Conservation (phyloP, 2,888 invertebrate species). For the Folsomia manolachei region DNA sequence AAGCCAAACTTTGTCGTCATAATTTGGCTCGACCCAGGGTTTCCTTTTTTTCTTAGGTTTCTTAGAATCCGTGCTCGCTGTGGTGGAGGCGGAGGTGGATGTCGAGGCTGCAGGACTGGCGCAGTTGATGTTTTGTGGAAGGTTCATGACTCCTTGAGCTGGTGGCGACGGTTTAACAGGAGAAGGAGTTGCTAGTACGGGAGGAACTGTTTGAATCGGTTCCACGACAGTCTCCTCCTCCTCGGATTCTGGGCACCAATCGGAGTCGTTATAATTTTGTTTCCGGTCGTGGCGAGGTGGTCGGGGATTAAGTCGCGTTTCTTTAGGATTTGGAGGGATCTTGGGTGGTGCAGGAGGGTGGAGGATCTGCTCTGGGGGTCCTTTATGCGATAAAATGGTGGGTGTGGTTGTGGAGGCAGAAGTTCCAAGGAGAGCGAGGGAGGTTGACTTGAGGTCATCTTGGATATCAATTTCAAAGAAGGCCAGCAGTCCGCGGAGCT, state of each 20-base stretch:
- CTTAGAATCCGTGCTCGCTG: background rate
- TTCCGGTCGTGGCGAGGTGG: too few species aligned
- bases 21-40: conserved; percentile 28
- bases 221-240: background rate
- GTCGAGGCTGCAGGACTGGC: too few species aligned
- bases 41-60: background rate
- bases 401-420: background rate
- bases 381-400: background rate
- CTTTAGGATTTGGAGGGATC: too few species aligned
- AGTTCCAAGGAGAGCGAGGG: background rate
- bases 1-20: conserved; percentile 32
- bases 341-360: too few species aligned
- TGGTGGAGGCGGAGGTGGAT: background rate
- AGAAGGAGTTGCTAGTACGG: background rate
- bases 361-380: background rate
- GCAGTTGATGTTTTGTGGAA: too few species aligned
- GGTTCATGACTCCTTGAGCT: background rate
- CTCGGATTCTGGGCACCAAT: background rate
- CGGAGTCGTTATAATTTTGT: conserved; percentile 1
- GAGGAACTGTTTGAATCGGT: background rate
- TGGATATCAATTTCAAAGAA: background rate
- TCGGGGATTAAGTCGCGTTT: too few species aligned
- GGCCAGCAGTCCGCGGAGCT: background rate
- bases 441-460: background rate
- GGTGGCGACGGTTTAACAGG: background rate